Percentiles rank a stretch among this genome's conserved stretches.
Conservation (phyloP, 2,113 vertebrate species). For the Pipra filicauda region DNA sequence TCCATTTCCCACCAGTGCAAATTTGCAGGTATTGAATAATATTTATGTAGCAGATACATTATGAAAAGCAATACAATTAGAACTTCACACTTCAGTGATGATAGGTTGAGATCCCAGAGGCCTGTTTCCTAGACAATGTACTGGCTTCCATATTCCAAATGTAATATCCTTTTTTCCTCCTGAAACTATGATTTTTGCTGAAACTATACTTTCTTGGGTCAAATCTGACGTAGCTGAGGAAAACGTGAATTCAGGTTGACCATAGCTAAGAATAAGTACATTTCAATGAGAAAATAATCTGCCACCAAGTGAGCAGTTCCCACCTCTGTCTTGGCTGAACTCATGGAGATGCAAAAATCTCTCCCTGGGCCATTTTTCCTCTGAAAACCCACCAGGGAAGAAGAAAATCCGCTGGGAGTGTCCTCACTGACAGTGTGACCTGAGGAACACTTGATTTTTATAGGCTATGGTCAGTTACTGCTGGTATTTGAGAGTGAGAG, state of each 20-base stretch:
- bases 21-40: constrained; percentile 61
- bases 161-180: not conserved
- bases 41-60: constrained; percentile 59
- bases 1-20: constrained; percentile 58
- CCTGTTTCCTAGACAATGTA: constrained; percentile 21
- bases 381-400: not conserved
- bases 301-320: not conserved
- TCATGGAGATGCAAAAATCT: not conserved
- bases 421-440: not conserved
- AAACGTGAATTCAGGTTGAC: not conserved
- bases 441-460: not conserved
- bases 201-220: not conserved
- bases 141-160: not conserved
- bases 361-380: not conserved
- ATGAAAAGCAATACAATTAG: constrained; percentile 66
- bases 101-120: constrained; percentile 54
- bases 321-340: not conserved
- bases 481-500: not conserved
- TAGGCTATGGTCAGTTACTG: not conserved
- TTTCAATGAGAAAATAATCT: not conserved
- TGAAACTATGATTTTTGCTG: not conserved
- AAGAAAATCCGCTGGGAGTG: not conserved
- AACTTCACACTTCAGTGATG: constrained; percentile 58
- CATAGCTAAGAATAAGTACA: not conserved
- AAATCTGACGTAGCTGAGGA: not conserved